phyloP scores from a whole-genome alignment of 53 echinoderm and acorn worm genomes.

The Stichopus horrens region DNA sequence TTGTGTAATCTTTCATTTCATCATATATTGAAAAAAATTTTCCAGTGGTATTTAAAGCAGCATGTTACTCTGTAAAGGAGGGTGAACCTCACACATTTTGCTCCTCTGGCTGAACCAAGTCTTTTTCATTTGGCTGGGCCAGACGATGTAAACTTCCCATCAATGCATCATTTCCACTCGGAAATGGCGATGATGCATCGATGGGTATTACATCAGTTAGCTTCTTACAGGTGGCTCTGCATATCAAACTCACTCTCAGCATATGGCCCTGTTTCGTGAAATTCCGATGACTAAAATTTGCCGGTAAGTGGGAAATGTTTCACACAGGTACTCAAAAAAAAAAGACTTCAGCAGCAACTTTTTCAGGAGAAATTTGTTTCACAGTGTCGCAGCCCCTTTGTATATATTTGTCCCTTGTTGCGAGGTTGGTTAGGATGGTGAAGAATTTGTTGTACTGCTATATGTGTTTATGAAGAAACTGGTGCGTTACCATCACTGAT shows the following conservation, averaged over 20 bases:
- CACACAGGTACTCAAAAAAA: constrained; percentile 7
- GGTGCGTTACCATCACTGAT: no score
- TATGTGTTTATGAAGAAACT: no score
- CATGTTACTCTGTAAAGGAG: no score
- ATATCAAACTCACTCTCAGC: constrained; percentile 6
- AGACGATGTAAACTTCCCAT: neutral
- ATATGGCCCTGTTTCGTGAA: neutral
- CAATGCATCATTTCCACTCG: neutral
- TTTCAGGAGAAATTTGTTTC: neutral
- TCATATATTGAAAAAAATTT: no score
- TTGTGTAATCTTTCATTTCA: no score
- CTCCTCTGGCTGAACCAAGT: constrained; percentile 17
- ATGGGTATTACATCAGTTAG: constrained; percentile 24
- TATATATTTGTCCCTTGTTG: no score
- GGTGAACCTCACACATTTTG: neutral
- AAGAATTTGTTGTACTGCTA: no score
- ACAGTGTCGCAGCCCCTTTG: no score
- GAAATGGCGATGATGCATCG: constrained; percentile 24
- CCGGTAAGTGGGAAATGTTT: constrained; percentile 40
- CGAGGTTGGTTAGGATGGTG: no score
- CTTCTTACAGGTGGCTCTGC: constrained; percentile 42
- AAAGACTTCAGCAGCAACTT: neutral
- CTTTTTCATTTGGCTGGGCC: neutral
- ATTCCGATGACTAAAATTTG: neutral
- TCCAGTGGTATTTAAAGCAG: no score